phyloP scores from a whole-genome alignment of 2,113 vertebrate species.

The Lontra canadensis region DNA sequence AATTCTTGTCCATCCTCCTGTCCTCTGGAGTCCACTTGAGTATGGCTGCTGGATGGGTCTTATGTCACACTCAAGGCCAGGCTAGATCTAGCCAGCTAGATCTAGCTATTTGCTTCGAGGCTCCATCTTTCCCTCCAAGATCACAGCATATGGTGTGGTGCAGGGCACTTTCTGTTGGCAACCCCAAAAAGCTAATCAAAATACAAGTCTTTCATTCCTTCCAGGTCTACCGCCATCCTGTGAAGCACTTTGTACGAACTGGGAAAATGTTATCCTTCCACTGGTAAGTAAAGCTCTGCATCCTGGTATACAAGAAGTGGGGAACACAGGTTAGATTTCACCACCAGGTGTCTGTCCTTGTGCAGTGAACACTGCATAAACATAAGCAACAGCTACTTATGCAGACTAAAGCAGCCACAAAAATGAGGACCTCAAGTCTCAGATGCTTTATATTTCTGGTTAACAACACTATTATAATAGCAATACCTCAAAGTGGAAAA shows the following conservation, averaged over 20 bases:
- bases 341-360: no score
- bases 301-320: not conserved
- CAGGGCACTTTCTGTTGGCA: no score
- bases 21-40: not conserved
- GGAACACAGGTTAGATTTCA: no score
- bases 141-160: not conserved
- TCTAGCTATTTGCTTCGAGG: not conserved
- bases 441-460: not conserved
- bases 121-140: not conserved
- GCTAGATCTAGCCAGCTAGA: not conserved
- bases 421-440: not conserved
- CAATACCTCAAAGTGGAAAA: not conserved
- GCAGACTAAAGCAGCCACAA: not conserved
- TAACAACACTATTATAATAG: not conserved
- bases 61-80: not conserved
- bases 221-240: no score
- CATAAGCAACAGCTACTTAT: no score
- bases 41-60: not conserved
- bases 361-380: rapidly evolving
- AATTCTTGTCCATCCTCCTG: not conserved
- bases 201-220: not conserved
- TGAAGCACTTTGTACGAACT: not conserved
- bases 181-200: not conserved
- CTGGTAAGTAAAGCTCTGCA: not conserved
- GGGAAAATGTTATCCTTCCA: not conserved